Base-by-base conservation (phyloP, 2,113 vertebrate species). In the Gavia stellata region DNA sequence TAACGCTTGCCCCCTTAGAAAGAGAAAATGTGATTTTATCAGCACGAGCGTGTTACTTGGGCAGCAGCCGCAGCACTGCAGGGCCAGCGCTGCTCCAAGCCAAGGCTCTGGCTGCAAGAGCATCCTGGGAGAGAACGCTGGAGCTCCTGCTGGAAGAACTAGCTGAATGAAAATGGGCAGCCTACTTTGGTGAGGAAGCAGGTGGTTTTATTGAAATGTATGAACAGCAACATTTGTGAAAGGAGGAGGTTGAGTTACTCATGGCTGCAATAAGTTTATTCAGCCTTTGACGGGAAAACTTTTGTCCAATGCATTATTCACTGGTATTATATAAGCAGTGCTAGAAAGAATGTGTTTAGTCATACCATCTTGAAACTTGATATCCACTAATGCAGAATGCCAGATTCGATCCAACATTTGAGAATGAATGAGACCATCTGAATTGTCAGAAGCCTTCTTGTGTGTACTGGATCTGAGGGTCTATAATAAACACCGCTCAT, bases 171-270 rank as follows among this genome's bases (percentile, higher is more conserved):
- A 74, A 94, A 42, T 3, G 18, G 62, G 61, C 70, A 92, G 34
- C 66, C 26, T 40, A 2, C 81, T 91, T 49, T n/a, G 17, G 23
- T 49, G 36, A 89, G 77, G 40, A 86, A 90, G 81, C 86, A 95
- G 86, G 86, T 95, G 91, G 70, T 34, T 91, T 91, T 72, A 89
- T 52, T 92, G 89, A 85, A 95, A 87, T 73, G 19, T 28, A 87
- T 38, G 58, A 91, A 80, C 50, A 62, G 31, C 49, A 91, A 80
- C 38, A 38, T 72, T 91, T 77, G 40, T 87, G 84, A 95, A 82
- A 89, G 45, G 58, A 80, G 40, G 14, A 85, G 33, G 28, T 1
- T 89, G 73, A 87, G 53, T 87, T 95, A 49, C 72, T 89, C 77
- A 72, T 38, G 70, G 55, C 31, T 91, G 45, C 92, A 87, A 86